Conservation (phyloP, 2,113 vertebrate genomes). For the Esox niger region DNA sequence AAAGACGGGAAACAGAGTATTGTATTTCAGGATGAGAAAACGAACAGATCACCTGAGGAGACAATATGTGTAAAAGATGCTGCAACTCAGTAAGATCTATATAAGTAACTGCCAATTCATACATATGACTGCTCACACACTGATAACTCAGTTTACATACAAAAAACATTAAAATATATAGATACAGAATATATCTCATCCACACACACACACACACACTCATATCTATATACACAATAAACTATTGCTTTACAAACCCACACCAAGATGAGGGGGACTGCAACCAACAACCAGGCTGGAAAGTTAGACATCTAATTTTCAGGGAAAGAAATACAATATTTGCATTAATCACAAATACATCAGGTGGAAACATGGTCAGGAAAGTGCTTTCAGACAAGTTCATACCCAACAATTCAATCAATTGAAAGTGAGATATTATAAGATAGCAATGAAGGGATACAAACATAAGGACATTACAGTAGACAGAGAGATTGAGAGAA, state of each 20-base stretch:
- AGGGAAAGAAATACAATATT: too few species aligned
- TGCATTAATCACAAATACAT: too few species aligned
- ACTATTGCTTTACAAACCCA: background rate
- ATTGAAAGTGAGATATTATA: too few species aligned
- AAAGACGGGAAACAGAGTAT: constrained; percentile 7
- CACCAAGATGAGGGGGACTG: constrained; percentile 28
- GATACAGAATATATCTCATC: background rate
- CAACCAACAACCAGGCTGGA: background rate
- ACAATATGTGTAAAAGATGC: constrained; percentile 24
- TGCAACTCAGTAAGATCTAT: constrained; percentile 33
- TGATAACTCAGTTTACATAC: background rate
- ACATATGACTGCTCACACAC: constrained; percentile 1
- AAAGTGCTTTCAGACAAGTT: too few species aligned
- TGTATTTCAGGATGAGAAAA: background rate
- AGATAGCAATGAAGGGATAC: too few species aligned
- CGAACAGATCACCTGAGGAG: constrained; percentile 4
- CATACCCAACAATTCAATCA: too few species aligned
- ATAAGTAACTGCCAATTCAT: constrained; percentile 26
- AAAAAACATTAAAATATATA: too few species aligned
- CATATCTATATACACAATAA: background rate
- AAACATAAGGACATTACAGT: background rate
- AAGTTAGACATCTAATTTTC: background rate
- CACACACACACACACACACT: background rate
- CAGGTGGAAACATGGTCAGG: too few species aligned
- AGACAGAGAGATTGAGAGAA: constrained; percentile 7